phyloP scores from a whole-genome alignment of 2,797 vertebrate species.

The Hippopotamyrus pictus region DNA sequence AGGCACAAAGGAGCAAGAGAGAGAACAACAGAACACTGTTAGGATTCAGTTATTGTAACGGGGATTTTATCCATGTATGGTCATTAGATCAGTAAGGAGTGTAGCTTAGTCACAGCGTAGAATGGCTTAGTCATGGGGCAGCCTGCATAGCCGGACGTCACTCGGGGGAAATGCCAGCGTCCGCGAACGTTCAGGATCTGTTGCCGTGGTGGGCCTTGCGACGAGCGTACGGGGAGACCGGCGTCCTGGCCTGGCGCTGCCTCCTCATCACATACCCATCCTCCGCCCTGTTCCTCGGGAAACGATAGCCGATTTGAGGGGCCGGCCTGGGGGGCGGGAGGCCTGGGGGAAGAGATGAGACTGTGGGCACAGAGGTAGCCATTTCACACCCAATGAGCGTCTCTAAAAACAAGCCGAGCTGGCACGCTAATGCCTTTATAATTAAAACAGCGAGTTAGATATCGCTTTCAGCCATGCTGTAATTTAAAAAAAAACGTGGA shows the following conservation, averaged over 20 bases:
- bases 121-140: not conserved
- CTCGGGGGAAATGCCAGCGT: too few species aligned
- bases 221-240: not conserved
- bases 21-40: not conserved
- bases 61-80: not conserved
- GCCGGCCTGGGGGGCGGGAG: not conserved
- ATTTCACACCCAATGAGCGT: not conserved
- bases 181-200: not conserved
- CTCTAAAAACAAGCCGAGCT: not conserved
- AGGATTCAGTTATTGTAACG: not conserved
- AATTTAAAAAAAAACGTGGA: not conserved
- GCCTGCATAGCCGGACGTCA: not conserved
- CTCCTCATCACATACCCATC: not conserved
- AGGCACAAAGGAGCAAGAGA: not conserved
- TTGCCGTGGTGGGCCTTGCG: not conserved
- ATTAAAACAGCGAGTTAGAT: not conserved
- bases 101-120: not conserved
- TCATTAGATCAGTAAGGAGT: not conserved
- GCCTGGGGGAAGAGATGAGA: not conserved
- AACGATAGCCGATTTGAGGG: not conserved
- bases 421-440: not conserved
- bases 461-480: not conserved
- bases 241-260: not conserved
- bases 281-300: not conserved
- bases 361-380: not conserved